Percentiles rank a stretch among this genome's conserved stretches.
Conservation (phyloP, 2,113 vertebrate genomes). For the Perccottus glenii region DNA sequence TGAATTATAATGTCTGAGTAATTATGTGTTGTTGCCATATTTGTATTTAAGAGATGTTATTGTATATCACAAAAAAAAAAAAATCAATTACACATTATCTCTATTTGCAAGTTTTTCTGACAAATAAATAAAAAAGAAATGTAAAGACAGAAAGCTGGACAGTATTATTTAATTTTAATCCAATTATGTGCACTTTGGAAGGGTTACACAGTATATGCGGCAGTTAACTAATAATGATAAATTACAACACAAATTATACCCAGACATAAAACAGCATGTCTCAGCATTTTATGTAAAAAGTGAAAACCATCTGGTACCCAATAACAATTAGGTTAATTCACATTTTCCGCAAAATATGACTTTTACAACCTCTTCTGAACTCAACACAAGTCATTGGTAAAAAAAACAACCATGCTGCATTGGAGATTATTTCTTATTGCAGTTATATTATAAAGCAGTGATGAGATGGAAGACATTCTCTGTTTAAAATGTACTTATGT, state of each 20-base stretch:
- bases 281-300: conserved; percentile 22
- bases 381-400: neutral
- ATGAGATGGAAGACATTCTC: conserved; percentile 60
- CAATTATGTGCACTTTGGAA: conserved; percentile 57
- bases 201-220: conserved; percentile 73
- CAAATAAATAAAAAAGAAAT: conserved; percentile 21
- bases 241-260: conserved; percentile 10
- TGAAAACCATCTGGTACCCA: no score
- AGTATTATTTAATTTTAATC: conserved; percentile 69
- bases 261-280: conserved; percentile 17
- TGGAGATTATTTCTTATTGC: neutral
- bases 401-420: conserved; percentile 11
- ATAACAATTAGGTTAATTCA: conserved; percentile 33
- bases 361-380: neutral
- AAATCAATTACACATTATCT: no score
- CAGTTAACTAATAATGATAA: conserved; percentile 45
- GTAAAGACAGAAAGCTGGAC: conserved; percentile 31
- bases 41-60: no score
- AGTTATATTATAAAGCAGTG: conserved; percentile 30
- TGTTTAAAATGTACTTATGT: conserved; percentile 6
- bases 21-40: no score
- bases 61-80: no score
- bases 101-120: neutral
- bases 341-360: conserved; percentile 12
- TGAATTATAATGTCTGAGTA: no score